Percentiles rank a stretch among this genome's conserved stretches.
Evolutionary conservation across 2,888 invertebrate genomes (phyloP).

Genomic region (Synergus japonicus): DNA sequence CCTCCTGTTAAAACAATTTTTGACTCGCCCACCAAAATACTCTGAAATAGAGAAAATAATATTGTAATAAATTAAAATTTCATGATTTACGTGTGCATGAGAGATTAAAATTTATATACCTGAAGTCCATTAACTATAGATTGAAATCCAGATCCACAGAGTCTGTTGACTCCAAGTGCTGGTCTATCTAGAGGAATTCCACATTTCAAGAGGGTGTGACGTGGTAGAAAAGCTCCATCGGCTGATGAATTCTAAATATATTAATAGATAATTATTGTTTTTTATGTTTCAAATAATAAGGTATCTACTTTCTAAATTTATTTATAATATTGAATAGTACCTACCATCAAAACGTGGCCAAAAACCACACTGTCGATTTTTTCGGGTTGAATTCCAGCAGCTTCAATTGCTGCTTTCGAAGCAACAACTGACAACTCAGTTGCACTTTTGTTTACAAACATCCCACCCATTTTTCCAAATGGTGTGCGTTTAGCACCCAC

Average conservation of each 20-base stretch:
- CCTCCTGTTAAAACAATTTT: constrained; percentile 94
- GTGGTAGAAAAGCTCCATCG: constrained; percentile 91
- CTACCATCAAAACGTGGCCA: constrained; percentile 92
- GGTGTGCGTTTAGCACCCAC: constrained; percentile 98
- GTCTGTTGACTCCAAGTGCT: constrained; percentile 92
- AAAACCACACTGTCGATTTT: constrained; percentile 92
- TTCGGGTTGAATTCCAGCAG: constrained; percentile 90
- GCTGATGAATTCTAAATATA: constrained; percentile 76
- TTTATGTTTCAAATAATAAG: neutral
- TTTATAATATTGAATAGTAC: constrained; percentile 66
- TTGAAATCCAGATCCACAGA: constrained; percentile 99
- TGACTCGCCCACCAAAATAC: constrained; percentile 90
- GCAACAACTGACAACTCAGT: constrained; percentile 91
- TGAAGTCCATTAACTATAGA: constrained; percentile 94
- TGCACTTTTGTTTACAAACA: constrained; percentile 85
- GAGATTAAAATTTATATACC: constrained; percentile 77
- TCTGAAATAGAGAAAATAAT: constrained; percentile 79
- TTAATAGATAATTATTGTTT: neutral
- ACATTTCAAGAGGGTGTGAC: constrained; percentile 91
- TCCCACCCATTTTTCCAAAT: constrained; percentile 96
- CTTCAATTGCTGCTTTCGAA: constrained; percentile 86
- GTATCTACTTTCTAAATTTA: neutral
- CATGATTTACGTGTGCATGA: neutral
- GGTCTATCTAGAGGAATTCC: constrained; percentile 93
- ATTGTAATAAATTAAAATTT: neutral